These are phyloP conservation scores for Willowsia nigromaculata DNA, from an alignment of 2,888 invertebrate genomes.

Conservation along the genomic window DNA sequence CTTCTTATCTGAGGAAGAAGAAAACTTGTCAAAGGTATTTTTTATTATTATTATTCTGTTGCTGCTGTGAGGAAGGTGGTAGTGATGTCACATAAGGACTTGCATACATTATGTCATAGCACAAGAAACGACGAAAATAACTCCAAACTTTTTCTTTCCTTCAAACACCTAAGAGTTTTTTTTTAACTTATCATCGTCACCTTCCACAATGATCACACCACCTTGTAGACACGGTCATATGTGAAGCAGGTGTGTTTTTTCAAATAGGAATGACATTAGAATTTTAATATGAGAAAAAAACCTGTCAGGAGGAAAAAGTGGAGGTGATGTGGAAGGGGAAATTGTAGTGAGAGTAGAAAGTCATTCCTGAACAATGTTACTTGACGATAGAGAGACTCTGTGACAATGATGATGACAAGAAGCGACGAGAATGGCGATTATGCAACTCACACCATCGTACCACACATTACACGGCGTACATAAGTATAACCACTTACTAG, in stretches of 20 bases:
- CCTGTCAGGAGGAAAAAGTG: constrained; percentile 47
- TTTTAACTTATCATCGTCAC: constrained; percentile 15
- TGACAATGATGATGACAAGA: constrained; percentile 33
- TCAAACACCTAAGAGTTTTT: not conserved
- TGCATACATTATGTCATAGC: constrained; percentile 17
- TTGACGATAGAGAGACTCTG: not conserved
- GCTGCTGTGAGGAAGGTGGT: not conserved
- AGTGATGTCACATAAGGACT: constrained; percentile 8
- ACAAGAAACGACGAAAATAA: not conserved
- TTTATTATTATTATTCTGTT: constrained; percentile 28
- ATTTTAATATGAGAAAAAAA: constrained; percentile 68
- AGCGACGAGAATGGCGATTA: constrained; percentile 60
- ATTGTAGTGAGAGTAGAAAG: constrained; percentile 25
- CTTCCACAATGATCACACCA: not conserved
- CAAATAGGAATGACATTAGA: constrained; percentile 66
- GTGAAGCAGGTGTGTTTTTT: constrained; percentile 65
- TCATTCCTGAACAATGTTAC: constrained; percentile 48
- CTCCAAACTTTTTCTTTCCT: not conserved
- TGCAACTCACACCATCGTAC: constrained; percentile 60
- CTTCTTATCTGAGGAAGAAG: constrained; percentile 18
- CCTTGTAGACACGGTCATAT: not conserved
- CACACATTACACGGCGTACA: not conserved
- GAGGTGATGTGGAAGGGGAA: constrained; percentile 12
- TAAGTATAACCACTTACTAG: not conserved
- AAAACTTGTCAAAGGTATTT: constrained; percentile 65